Evolutionary conservation across 2,113 vertebrate species (phyloP), one percentile per base, ranked within the genome.

Genomic region (Antechinus stuartii): DNA sequence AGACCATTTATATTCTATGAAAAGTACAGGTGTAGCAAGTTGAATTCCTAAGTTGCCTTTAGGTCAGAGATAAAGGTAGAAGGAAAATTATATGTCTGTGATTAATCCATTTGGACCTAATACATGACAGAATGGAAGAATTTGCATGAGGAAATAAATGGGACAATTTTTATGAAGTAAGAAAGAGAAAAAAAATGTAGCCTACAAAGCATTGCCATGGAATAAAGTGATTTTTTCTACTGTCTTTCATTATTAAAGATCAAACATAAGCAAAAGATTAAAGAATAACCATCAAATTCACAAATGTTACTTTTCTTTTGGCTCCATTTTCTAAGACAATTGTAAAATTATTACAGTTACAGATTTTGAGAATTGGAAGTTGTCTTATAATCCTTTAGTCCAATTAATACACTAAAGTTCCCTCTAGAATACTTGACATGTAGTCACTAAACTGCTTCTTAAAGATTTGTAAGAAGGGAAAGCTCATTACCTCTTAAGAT

Each of bases 1-100:
- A 96, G 97, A 94, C 93, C 96, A 98, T 98, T 98, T 97, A 97
- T 97, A 97, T 91, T 97, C 95, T 95, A 96, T 97, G 97, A 97
- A 97, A 98, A 98, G 96, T 93, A 93, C 96, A 98, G 97, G 97
- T 98, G 95, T 95, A 91, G 91, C 97, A 91, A 97, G 91, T 94
- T 97, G 91, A 96, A 97, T 96, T 97, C 92, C 94, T 94, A 96
- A 96, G 93, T 96, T 96, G 94, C 92, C 96, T 97, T 98, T 97
- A 97, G 24, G 19, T 92, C 54, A 55, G 76, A 96, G 95, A 96
- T 96, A 91, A 96, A 97, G 97, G 91, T 92, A 96, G 0, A 9
- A 94, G 96, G 68, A 94, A 98, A 98, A 98, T 98, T 97, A 96
- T 93, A 91, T 52, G 91, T 52, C 92, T 91, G 0, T 96, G 97